phyloP scores from a whole-genome alignment of 2,113 vertebrate species.

The Pyxicephalus adspersus region DNA sequence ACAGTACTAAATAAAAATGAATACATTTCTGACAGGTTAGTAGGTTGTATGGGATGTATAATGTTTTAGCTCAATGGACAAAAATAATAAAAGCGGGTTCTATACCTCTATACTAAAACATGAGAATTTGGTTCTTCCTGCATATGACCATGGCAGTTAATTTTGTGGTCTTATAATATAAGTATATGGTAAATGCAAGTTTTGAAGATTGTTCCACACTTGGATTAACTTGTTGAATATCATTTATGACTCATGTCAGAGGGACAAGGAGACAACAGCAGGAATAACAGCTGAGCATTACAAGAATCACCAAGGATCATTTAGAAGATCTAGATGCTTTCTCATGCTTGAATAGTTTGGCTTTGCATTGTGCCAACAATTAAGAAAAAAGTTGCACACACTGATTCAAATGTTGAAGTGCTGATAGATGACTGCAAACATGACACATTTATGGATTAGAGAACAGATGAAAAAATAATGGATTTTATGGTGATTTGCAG shows the following conservation, averaged over 20 bases:
- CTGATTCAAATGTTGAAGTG: slow-evolving; percentile 69
- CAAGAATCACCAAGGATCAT: slow-evolving; percentile 39
- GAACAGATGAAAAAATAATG: slow-evolving; percentile 75
- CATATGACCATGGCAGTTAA: not conserved
- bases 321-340: slow-evolving; percentile 53
- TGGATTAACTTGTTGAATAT: slow-evolving; percentile 42
- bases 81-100: slow-evolving; percentile 21
- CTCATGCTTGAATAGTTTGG: slow-evolving; percentile 62
- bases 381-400: slow-evolving; percentile 70
- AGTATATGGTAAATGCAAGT: not conserved
- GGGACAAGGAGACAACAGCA: slow-evolving; percentile 24
- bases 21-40: too few relatives aligned
- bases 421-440: slow-evolving; percentile 73
- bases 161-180: not conserved
- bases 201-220: slow-evolving; percentile 26
- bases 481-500: slow-evolving; percentile 64
- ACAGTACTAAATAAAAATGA: too few relatives aligned
- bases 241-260: slow-evolving; percentile 18
- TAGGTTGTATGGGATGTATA: too few relatives aligned
- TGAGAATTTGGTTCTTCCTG: slow-evolving; percentile 16
- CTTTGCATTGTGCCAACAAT: slow-evolving; percentile 69
- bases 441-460: slow-evolving; percentile 72
- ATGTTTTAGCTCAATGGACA: not conserved
- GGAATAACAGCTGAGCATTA: slow-evolving; percentile 53
- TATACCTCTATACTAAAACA: not conserved